Percentiles rank a stretch among this genome's conserved stretches.
phyloP scores from a whole-genome alignment of 1,140 invertebrate species.

The Steinernema feltiae region DNA sequence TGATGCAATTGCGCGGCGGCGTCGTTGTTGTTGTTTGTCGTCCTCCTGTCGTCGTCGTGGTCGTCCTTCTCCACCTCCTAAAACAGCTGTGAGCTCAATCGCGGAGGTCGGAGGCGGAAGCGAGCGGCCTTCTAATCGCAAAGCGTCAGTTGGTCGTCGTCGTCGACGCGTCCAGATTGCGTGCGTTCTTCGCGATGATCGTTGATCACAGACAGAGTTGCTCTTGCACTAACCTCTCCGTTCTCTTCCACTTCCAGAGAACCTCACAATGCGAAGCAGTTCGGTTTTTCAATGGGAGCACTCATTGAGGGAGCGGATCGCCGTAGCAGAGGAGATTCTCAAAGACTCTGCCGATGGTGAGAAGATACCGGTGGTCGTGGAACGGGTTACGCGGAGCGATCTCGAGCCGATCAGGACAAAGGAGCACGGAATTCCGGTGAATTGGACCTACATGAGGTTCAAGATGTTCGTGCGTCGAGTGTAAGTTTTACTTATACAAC shows the following conservation, averaged over 20 bases:
- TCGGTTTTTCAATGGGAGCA: slow-evolving; percentile 12
- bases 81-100: background rate
- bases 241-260: background rate
- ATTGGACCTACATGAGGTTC: background rate
- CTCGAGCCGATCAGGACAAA: background rate
- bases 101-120: background rate
- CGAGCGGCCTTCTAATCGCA: background rate
- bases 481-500: background rate
- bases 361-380: background rate
- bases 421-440: background rate
- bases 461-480: background rate
- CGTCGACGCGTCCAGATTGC: background rate
- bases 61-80: background rate
- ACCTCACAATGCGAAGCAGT: background rate
- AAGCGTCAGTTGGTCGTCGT: background rate
- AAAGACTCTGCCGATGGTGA: background rate
- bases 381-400: slow-evolving; percentile 1
- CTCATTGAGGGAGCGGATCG: slow-evolving; percentile 1
- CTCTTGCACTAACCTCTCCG: background rate
- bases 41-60: background rate
- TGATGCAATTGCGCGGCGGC: background rate
- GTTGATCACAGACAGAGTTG: background rate
- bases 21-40: background rate
- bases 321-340: background rate
- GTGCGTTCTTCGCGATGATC: background rate